A percentile compares a stretch with the other conserved stretches of the same genome.
Evolutionary conservation across 2,113 vertebrate species (phyloP).

Genomic region (Platysternon megacephalum): DNA sequence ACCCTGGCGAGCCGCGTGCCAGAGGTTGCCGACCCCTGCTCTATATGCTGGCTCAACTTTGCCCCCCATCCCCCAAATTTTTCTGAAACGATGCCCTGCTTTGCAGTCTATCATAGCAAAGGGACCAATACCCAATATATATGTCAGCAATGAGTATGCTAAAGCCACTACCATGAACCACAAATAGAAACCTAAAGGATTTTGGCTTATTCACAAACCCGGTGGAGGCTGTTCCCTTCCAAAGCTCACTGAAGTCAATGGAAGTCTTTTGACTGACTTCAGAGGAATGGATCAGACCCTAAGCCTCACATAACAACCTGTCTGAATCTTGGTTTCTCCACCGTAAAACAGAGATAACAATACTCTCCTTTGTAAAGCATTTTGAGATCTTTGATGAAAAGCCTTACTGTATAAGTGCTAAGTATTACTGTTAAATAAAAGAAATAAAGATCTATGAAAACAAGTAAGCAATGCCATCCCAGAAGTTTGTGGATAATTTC

Average conservation of each 20-base stretch:
- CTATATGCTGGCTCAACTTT: not conserved
- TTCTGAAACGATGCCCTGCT: not conserved
- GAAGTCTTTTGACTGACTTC: not conserved
- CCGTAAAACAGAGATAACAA: not conserved
- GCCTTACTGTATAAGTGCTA: accelerated
- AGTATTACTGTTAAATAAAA: not conserved
- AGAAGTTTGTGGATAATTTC: not conserved
- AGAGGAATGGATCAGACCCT: accelerated
- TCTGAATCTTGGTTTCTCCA: not conserved
- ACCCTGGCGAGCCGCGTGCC: too few species aligned
- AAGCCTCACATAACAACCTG: not conserved
- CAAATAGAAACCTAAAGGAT: not conserved
- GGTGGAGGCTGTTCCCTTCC: not conserved
- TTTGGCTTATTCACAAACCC: not conserved
- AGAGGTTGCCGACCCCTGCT: too few species aligned
- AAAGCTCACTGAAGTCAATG: not conserved
- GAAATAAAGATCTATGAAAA: not conserved
- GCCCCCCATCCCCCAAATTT: not conserved
- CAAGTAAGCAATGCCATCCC: not conserved
- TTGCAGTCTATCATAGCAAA: not conserved
- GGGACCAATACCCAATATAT: not conserved
- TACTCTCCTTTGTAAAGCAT: not conserved
- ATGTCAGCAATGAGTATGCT: not conserved
- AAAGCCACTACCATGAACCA: not conserved
- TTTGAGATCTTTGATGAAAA: accelerated